A percentile compares a stretch with the other conserved stretches of the same genome.
phyloP scores from a whole-genome alignment of 2,797 vertebrate species.

The Triplophysa yarkandensis region DNA sequence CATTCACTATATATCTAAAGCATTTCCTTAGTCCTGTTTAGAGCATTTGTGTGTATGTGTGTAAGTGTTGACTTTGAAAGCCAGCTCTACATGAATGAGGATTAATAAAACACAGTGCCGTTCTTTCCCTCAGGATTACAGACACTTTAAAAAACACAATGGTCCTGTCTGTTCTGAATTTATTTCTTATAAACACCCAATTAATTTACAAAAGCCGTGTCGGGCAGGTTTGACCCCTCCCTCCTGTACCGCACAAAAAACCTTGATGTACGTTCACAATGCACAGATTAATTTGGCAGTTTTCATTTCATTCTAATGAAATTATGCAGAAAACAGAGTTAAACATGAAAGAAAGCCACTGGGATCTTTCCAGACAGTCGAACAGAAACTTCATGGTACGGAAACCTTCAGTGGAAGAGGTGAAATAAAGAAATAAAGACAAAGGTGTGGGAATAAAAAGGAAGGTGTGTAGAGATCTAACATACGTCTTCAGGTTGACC shows the following conservation, averaged over 20 bases:
- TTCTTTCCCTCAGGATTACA: constrained; percentile 49
- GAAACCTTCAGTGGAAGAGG: neutral
- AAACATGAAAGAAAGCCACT: constrained; percentile 22
- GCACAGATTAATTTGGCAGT: constrained; percentile 45
- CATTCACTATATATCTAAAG: constrained; percentile 24
- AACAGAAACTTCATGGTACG: constrained; percentile 21
- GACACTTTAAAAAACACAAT: constrained; percentile 34
- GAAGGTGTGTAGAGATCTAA: neutral
- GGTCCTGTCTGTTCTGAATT: constrained; percentile 17
- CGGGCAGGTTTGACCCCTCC: constrained; percentile 31
- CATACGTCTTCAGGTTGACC: constrained; percentile 98
- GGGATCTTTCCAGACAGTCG: neutral
- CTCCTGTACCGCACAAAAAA: constrained; percentile 25
- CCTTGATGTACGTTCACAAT: constrained; percentile 37
- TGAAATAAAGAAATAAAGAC: neutral
- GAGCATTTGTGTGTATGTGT: constrained; percentile 11
- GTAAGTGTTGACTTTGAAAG: constrained; percentile 24
- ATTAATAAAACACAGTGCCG: constrained; percentile 45
- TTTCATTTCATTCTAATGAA: constrained; percentile 54
- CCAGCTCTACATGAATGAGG: constrained; percentile 10
- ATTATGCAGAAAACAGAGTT: constrained; percentile 34
- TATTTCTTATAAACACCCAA: constrained; percentile 46
- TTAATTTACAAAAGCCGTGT: constrained; percentile 51
- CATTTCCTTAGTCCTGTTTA: neutral
- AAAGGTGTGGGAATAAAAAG: neutral